Base-by-base conservation (phyloP, 2,797 vertebrate genomes). In the Sebastes flavidus region DNA sequence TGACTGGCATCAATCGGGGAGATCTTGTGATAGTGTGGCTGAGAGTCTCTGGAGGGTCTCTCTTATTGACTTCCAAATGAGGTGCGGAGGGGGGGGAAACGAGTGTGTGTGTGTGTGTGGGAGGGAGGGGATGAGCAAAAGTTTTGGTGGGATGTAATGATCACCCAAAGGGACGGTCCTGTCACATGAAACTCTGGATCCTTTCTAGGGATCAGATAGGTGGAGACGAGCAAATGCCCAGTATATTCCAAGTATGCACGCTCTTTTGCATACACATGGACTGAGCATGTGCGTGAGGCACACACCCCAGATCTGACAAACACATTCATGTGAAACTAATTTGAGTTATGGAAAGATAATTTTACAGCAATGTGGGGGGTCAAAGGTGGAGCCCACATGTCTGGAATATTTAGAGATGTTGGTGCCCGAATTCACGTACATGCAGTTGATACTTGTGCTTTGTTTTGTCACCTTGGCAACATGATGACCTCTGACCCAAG, bases 41-140 rank as follows among this genome's bases (percentile, higher is more conserved):
- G 42, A 24, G 38, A 5, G 24, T 46, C 77, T 22, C 49, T 38
- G 22, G 71, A 71, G 56, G 72, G 73, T 78, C 85, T 16, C 90
- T 95, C 90, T 96, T 96, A 96, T 96, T 88, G 90, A 88, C 87
- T 91, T 65, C 34, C 32, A 78, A 46, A 87, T 83, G 77, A 74
- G 75, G 73, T 10, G 52, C 80, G 75, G 75, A 54, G 11, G 38
- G n/a, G 55, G 27, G 52, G 55, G 6, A 0, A 20, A 10, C 9
- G 16, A 18, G 42, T 20, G 18, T 46, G 42, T 20, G 42, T 16
- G 38, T 14, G 42, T 49, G 16, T 49, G 46, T 20, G 46, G 18
- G 46, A 4, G 52, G 56, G 9, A 38, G 62, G 49, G 13, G n/a
- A 22, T 27, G 59, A 13, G 42, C 5, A 34, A 1, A 61, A 0